Conservation (phyloP, 2,888 invertebrate genomes). For the Pammene fasciana region DNA sequence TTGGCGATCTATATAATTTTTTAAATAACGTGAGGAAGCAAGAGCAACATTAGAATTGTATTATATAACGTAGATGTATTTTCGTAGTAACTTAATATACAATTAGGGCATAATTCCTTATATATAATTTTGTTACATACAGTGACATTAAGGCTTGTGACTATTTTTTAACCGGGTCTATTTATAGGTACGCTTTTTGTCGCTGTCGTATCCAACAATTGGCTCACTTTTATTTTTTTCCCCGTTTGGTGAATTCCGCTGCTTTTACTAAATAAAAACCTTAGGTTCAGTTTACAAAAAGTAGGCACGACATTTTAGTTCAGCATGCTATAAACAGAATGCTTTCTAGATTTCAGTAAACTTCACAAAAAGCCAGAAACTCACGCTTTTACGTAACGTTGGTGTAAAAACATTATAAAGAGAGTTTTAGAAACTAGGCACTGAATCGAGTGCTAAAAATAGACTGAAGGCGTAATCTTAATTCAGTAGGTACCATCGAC, state of each 20-base stretch:
- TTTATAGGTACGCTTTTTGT: not conserved
- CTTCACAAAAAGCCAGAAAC: slow-evolving; percentile 3
- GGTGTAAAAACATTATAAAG: not conserved
- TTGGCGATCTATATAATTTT: not conserved
- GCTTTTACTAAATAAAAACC: slow-evolving; percentile 9
- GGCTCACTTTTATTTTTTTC: slow-evolving; percentile 10
- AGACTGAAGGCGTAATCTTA: not conserved
- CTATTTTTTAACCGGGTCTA: no score
- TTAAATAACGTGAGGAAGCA: no score
- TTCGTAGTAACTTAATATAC: no score
- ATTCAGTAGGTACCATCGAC: no score
- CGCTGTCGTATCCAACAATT: slow-evolving; percentile 14
- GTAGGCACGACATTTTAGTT: not conserved
- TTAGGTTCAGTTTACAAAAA: not conserved
- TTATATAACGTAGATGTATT: no score
- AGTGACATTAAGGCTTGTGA: no score
- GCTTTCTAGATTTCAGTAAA: slow-evolving; percentile 23
- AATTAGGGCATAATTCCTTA: no score
- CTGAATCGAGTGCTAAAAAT: not conserved
- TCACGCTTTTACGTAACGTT: slow-evolving; percentile 15
- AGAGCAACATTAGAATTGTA: no score
- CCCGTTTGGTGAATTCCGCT: not conserved
- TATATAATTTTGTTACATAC: no score
- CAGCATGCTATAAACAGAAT: slow-evolving; percentile 5
- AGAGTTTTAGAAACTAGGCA: slow-evolving; percentile 12